A percentile compares a stretch with the other conserved stretches of the same genome.
phyloP scores from a whole-genome alignment of 2,113 vertebrate genomes.

The Pungitius pungitius region DNA sequence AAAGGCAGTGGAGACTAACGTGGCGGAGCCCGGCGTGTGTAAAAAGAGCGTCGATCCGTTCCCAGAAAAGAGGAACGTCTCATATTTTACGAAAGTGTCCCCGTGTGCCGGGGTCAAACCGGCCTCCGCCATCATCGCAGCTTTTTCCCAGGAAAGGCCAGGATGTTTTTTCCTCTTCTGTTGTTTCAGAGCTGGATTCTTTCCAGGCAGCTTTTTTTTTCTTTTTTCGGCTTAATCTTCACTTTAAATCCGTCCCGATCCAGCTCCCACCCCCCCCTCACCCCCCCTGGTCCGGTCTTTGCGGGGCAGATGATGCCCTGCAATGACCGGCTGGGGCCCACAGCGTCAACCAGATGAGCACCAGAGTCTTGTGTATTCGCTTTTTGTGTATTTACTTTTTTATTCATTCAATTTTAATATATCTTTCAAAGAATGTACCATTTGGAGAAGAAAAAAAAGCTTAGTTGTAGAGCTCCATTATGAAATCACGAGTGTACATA shows the following conservation, averaged over 20 bases:
- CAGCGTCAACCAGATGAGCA: constrained; percentile 40
- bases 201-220: constrained; percentile 67
- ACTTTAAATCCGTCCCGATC: constrained; percentile 73
- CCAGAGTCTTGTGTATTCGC: not conserved
- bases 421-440: not conserved
- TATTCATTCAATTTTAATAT: not conserved
- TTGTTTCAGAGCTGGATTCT: constrained; percentile 55
- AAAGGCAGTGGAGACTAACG: constrained; percentile 43
- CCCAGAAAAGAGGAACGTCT: constrained; percentile 28
- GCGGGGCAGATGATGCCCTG: constrained; percentile 48
- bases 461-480: not conserved
- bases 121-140: constrained; percentile 18
- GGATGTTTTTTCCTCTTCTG: constrained; percentile 29
- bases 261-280: no score
- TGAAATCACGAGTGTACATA: no score
- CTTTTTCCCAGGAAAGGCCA: constrained; percentile 36
- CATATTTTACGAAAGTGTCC: constrained; percentile 54
- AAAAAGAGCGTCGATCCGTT: constrained; percentile 52
- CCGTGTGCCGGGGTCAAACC: not conserved
- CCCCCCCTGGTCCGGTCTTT: constrained; percentile 37
- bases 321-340: constrained; percentile 65
- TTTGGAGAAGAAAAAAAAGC: not conserved
- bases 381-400: not conserved
- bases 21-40: constrained; percentile 40
- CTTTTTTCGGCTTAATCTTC: constrained; percentile 70